These are phyloP conservation scores for Bombus sibiricus DNA, from an alignment of 1,140 invertebrate species.

Conservation along the genomic window DNA sequence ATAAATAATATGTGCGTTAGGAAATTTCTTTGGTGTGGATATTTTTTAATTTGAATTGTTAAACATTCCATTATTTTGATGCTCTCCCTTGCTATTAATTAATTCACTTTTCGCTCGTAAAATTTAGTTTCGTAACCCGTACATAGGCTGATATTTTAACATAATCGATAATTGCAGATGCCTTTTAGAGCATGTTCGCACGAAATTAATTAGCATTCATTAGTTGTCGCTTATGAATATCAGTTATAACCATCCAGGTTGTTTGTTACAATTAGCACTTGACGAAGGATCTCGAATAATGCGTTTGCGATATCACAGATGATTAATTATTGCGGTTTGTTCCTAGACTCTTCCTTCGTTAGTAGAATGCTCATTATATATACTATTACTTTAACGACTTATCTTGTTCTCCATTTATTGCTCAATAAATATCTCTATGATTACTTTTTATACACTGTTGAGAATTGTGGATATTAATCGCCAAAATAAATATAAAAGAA, in stretches of 20 bases:
- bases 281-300: not conserved
- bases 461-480: too few species aligned
- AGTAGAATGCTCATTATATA: not conserved
- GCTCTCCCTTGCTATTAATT: not conserved
- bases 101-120: not conserved
- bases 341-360: not conserved
- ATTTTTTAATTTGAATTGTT: not conserved
- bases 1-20: not conserved
- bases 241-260: not conserved
- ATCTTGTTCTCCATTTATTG: not conserved
- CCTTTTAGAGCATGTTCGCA: constrained; percentile 4
- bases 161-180: constrained; percentile 25
- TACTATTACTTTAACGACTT: not conserved
- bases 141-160: not conserved
- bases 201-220: constrained; percentile 32
- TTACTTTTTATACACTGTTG: not conserved
- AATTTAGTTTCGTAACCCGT: not conserved
- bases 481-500: too few species aligned
- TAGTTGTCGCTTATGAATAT: constrained; percentile 6
- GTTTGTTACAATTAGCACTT: not conserved
- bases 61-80: not conserved
- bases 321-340: not conserved
- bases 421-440: not conserved
- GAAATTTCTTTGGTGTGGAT: not conserved
- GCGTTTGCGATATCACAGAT: not conserved